Evolutionary conservation across 2,888 invertebrate species (phyloP).

Genomic region (Rhodophaea formosa): DNA sequence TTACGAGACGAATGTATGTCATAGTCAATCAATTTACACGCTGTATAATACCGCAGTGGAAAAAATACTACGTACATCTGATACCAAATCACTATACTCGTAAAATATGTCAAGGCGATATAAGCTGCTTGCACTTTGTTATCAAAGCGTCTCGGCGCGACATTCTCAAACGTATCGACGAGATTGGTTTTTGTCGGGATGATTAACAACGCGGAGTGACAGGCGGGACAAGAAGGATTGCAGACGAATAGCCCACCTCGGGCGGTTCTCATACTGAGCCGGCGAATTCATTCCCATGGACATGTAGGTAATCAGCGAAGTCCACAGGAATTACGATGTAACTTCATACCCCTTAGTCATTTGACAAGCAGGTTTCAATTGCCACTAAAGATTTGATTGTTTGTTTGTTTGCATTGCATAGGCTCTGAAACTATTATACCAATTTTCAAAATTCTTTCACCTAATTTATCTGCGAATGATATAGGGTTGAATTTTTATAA

Average conservation of each 20-base stretch:
- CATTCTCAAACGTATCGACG: constrained; percentile 43
- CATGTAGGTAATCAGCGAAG: background rate
- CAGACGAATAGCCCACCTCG: constrained; percentile 59
- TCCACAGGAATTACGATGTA: constrained; percentile 2
- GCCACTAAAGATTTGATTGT: too few relatives aligned
- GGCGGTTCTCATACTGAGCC: constrained; percentile 63
- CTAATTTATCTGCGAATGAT: too few relatives aligned
- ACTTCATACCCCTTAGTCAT: background rate
- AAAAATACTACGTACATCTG: too few relatives aligned
- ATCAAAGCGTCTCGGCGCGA: constrained; percentile 19
- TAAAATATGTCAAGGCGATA: background rate
- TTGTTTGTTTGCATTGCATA: too few relatives aligned
- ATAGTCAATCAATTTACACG: too few relatives aligned
- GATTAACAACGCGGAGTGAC: constrained; percentile 55
- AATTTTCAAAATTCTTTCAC: too few relatives aligned
- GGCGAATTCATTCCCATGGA: constrained; percentile 38
- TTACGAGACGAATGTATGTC: too few relatives aligned
- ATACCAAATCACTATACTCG: background rate
- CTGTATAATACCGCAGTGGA: too few relatives aligned
- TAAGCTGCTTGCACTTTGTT: background rate
- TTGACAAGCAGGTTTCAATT: background rate
- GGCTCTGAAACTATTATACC: too few relatives aligned
- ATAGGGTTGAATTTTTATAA: too few relatives aligned
- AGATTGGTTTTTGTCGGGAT: constrained; percentile 47
- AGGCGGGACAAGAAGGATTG: constrained; percentile 40